Percentiles rank a stretch among this genome's conserved stretches.
phyloP scores from a whole-genome alignment of 2,888 invertebrate genomes.

The Leptura quadrifasciata region DNA sequence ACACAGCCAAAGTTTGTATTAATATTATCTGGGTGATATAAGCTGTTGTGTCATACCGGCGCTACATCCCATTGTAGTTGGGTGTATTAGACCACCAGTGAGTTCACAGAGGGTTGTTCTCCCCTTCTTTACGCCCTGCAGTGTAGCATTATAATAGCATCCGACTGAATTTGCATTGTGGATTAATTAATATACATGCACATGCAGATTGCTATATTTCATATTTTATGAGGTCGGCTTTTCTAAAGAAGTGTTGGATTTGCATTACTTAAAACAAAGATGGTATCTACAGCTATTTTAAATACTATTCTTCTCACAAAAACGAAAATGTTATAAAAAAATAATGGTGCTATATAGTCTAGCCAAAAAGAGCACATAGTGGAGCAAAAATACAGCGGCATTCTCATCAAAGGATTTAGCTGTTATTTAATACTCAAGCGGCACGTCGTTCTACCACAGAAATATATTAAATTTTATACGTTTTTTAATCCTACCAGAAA shows the following conservation, averaged over 20 bases:
- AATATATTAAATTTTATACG: too few species aligned
- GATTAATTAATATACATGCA: slow-evolving; percentile 68
- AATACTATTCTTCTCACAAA: too few species aligned
- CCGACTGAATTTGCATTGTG: slow-evolving; percentile 68
- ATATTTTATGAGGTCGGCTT: slow-evolving; percentile 49
- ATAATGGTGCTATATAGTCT: too few species aligned
- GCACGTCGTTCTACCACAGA: too few species aligned
- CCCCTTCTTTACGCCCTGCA: slow-evolving; percentile 61
- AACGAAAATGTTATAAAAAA: too few species aligned
- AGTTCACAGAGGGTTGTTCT: slow-evolving; percentile 68
- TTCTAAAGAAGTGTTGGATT: slow-evolving; percentile 20
- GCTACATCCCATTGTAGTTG: slow-evolving; percentile 66
- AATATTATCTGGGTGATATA: slow-evolving; percentile 67
- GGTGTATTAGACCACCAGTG: slow-evolving; percentile 70
- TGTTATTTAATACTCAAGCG: too few species aligned
- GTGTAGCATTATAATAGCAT: slow-evolving; percentile 67
- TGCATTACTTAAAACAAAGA: background rate
- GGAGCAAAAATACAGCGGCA: too few species aligned
- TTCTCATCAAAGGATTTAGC: too few species aligned
- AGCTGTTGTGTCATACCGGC: slow-evolving; percentile 66
- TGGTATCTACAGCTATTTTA: background rate
- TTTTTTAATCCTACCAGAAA: too few species aligned
- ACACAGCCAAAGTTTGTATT: slow-evolving; percentile 60
- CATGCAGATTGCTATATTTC: slow-evolving; percentile 58
- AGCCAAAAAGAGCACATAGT: too few species aligned